These are phyloP conservation scores for Montipora efflorescens DNA, from an alignment of 64 coral and sea anemone species.

Conservation along the genomic window DNA sequence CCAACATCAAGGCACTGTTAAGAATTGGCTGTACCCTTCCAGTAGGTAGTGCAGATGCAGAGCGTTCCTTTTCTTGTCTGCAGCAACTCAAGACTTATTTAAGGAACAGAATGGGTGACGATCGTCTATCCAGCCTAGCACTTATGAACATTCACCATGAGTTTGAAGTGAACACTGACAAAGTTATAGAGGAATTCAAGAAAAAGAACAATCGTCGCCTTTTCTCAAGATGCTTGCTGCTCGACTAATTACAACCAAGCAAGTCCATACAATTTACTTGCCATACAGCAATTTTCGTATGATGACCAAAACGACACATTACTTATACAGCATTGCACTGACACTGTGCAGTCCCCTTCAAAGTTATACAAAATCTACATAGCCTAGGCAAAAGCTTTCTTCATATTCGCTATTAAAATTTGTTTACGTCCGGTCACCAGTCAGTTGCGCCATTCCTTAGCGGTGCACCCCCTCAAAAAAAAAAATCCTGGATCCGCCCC, in stretches of 20 bases:
- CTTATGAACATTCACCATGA: constrained; percentile 12
- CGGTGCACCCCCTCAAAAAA: constrained; percentile 41
- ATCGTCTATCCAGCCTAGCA: constrained; percentile 57
- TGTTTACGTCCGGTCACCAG: not conserved
- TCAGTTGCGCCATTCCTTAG: constrained; percentile 58
- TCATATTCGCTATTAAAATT: constrained; percentile 23
- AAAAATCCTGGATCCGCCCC: constrained; percentile 54
- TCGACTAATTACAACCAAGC: constrained; percentile 17
- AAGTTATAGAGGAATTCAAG: constrained; percentile 18
- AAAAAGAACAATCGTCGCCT: constrained; percentile 8
- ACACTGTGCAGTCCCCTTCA: constrained; percentile 16
- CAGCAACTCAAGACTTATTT: constrained; percentile 52
- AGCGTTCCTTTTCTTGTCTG: constrained; percentile 45
- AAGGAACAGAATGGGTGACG: constrained; percentile 44
- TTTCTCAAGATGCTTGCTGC: constrained; percentile 15
- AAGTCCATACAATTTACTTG: constrained; percentile 30
- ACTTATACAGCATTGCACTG: constrained; percentile 14
- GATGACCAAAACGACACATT: constrained; percentile 19
- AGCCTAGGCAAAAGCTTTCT: constrained; percentile 17
- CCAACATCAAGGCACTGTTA: constrained; percentile 56
- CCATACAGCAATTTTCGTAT: constrained; percentile 14
- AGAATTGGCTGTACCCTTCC: constrained; percentile 73
- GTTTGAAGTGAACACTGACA: constrained; percentile 18
- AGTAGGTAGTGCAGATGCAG: constrained; percentile 57
- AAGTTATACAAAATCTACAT: constrained; percentile 2